Evolutionary conservation across 2,888 invertebrate genomes (phyloP).

Genomic region (Lepas anatifera): DNA sequence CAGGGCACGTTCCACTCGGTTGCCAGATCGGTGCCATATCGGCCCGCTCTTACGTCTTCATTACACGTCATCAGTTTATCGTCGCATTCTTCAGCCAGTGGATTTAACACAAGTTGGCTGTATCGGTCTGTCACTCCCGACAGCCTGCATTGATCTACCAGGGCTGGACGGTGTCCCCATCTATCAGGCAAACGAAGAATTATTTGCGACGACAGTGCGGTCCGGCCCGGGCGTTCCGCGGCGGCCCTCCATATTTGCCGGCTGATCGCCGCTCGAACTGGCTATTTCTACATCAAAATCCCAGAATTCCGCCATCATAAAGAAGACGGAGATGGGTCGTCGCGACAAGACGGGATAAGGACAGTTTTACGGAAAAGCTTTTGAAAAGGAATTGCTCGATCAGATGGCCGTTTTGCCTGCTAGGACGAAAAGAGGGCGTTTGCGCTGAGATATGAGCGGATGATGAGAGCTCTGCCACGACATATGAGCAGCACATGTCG

Average conservation of each 20-base stretch:
- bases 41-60: slow-evolving; percentile 6
- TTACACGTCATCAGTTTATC: slow-evolving; percentile 12
- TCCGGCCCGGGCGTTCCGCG: background rate
- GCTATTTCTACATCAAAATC: background rate
- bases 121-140: slow-evolving; percentile 2
- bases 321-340: slow-evolving; percentile 5
- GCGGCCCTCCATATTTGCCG: background rate
- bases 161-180: slow-evolving; percentile 2
- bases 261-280: background rate
- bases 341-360: slow-evolving; percentile 8
- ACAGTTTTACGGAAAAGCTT: background rate
- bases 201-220: background rate
- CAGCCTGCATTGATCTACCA: slow-evolving; percentile 4
- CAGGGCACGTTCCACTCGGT: background rate
- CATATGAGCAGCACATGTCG: too few relatives aligned
- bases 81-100: slow-evolving; percentile 10
- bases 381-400: background rate
- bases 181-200: slow-evolving; percentile 9
- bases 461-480: too few relatives aligned
- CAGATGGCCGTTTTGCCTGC: background rate
- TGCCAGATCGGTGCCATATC: slow-evolving; percentile 4
- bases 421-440: background rate
- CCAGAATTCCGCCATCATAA: slow-evolving; percentile 3
- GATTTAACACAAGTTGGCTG: slow-evolving; percentile 12
- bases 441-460: background rate